phyloP scores from a whole-genome alignment of 1,140 invertebrate species.

The Epicauta chinensis region DNA sequence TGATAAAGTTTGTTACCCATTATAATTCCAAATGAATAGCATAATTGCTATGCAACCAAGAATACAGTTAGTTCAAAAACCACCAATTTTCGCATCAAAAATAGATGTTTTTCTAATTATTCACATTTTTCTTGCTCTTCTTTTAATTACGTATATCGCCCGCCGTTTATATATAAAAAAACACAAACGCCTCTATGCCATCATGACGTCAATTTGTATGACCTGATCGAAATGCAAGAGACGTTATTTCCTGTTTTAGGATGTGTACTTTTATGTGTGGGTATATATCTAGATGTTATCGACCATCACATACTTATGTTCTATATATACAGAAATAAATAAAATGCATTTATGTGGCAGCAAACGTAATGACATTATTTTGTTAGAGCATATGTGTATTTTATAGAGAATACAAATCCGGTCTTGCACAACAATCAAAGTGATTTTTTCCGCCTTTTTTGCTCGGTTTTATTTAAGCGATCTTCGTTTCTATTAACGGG shows the following conservation, averaged over 20 bases:
- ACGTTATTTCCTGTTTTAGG: slow-evolving; percentile 3
- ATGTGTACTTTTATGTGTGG: background rate
- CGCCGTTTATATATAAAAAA: no score
- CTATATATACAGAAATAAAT: background rate
- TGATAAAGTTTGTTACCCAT: slow-evolving; percentile 3
- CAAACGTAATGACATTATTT: background rate
- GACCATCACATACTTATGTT: background rate
- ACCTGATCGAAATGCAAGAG: slow-evolving; percentile 3
- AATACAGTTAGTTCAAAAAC: no score
- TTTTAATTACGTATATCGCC: no score
- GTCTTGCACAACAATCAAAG: no score
- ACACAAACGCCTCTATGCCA: no score
- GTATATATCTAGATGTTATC: background rate
- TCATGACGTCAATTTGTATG: background rate
- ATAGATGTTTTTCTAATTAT: background rate
- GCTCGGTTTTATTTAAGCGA: no score
- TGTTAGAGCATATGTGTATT: background rate
- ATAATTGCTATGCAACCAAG: background rate
- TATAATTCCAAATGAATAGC: no score
- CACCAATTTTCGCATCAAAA: no score
- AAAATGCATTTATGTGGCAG: background rate
- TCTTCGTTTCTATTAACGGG: no score
- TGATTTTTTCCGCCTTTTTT: no score
- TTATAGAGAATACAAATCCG: no score
- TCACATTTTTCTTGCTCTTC: no score